Conservation (phyloP, 1,140 invertebrate species). For the Drosophila bifasciata region DNA sequence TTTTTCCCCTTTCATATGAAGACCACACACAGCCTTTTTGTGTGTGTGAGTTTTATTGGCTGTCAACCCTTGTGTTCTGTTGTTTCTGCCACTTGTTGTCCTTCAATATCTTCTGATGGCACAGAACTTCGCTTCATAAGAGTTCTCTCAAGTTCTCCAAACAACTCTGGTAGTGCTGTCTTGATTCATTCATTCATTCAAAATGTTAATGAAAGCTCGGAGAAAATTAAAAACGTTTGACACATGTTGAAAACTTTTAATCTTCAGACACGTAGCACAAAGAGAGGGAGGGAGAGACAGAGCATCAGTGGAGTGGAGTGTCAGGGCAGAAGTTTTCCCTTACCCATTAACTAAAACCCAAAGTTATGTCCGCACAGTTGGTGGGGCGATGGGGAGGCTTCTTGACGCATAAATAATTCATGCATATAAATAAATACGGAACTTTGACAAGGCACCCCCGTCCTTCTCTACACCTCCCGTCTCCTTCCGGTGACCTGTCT, state of each 20-base stretch:
- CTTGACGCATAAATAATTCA: conserved; percentile 75
- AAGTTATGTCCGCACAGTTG: conserved; percentile 46
- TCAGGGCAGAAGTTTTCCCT: conserved; percentile 14
- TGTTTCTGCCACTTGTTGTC: conserved; percentile 57
- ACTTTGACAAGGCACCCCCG: conserved; percentile 57
- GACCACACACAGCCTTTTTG: conserved; percentile 25
- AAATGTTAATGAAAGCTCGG: conserved; percentile 14
- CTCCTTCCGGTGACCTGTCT: too few relatives aligned
- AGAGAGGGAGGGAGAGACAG: not conserved
- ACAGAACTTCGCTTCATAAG: not conserved
- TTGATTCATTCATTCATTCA: conserved; percentile 21
- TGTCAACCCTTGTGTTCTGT: conserved; percentile 37
- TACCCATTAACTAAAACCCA: conserved; percentile 40
- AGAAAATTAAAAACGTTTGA: conserved; percentile 22
- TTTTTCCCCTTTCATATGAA: conserved; percentile 2
- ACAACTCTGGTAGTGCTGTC: not conserved
- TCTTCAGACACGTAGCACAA: conserved; percentile 44
- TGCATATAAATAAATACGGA: conserved; percentile 73
- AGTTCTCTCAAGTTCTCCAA: not conserved
- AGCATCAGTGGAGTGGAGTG: not conserved
- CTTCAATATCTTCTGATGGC: conserved; percentile 36
- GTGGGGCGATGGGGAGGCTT: conserved; percentile 29
- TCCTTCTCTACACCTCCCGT: too few relatives aligned
- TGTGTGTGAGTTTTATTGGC: conserved; percentile 43
- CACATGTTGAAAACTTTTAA: conserved; percentile 56